phyloP scores from a whole-genome alignment of 2,888 invertebrate genomes.

The Bhutanitis thaidina region DNA sequence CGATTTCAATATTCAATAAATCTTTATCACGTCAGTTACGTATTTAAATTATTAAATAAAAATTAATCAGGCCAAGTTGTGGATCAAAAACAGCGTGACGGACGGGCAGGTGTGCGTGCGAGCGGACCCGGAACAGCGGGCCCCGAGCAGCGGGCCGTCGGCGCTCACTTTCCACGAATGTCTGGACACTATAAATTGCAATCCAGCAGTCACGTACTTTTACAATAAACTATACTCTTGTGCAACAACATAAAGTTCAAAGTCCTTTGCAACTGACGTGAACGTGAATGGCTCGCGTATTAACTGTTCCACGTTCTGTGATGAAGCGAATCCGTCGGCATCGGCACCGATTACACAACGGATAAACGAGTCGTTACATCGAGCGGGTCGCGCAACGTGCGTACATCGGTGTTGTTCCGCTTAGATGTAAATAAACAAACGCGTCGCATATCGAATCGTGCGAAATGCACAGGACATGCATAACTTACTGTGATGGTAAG shows the following conservation, averaged over 20 bases:
- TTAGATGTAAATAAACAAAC: conserved; percentile 32
- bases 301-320: conserved; percentile 47
- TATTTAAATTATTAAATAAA: conserved; percentile 22
- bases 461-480: conserved; percentile 63
- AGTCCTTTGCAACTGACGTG: conserved; percentile 23
- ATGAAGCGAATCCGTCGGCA: conserved; percentile 42
- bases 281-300: conserved; percentile 47
- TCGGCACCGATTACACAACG: conserved; percentile 22
- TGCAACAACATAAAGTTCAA: conserved; percentile 29
- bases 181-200: conserved; percentile 43
- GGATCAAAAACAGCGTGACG: conserved; percentile 44
- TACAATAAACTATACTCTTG: conserved; percentile 25
- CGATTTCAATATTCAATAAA: no score
- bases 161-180: conserved; percentile 47
- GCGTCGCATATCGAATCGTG: conserved; percentile 38
- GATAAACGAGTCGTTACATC: conserved; percentile 1
- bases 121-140: no score
- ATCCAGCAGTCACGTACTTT: conserved; percentile 25
- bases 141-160: conserved; percentile 26
- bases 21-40: conserved; percentile 20
- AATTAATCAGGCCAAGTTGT: conserved; percentile 26
- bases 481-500: conserved; percentile 52
- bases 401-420: conserved; percentile 4
- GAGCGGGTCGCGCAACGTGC: conserved; percentile 6
- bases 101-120: conserved; percentile 54